Conservation (phyloP, 2,888 invertebrate genomes). For the Blastobasis lacticolella region DNA sequence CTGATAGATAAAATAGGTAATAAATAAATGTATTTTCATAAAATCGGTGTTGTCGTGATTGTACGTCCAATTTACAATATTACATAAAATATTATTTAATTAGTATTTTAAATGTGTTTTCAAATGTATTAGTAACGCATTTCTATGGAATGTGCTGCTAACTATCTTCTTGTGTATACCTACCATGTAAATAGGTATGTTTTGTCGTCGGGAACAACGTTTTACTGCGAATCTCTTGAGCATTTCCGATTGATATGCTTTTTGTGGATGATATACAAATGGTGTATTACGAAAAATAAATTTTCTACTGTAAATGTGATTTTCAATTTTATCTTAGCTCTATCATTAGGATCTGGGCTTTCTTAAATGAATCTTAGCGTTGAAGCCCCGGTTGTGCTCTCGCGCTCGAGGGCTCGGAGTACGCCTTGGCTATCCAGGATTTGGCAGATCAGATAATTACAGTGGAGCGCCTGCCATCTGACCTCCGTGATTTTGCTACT, state of each 20-base stretch:
- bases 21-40: conserved; percentile 50
- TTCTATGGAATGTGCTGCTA: conserved; percentile 47
- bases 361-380: conserved; percentile 15
- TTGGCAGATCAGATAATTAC: no score
- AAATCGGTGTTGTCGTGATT: conserved; percentile 43
- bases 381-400: no score
- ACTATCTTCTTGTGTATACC: conserved; percentile 31
- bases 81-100: conserved; percentile 17
- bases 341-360: conserved; percentile 2
- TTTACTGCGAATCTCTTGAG: conserved; percentile 65
- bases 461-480: no score
- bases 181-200: conserved; percentile 45
- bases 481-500: no score
- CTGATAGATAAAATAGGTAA: background rate
- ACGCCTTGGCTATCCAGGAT: no score
- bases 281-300: conserved; percentile 58
- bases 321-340: no score
- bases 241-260: conserved; percentile 61
- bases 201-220: conserved; percentile 47
- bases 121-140: conserved; percentile 40
- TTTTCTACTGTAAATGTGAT: conserved; percentile 44
- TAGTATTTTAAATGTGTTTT: conserved; percentile 24
- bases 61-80: conserved; percentile 63
- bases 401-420: no score
- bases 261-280: conserved; percentile 55